Conservation (phyloP, 2,797 vertebrate species). For the Sebastes reedi region DNA sequence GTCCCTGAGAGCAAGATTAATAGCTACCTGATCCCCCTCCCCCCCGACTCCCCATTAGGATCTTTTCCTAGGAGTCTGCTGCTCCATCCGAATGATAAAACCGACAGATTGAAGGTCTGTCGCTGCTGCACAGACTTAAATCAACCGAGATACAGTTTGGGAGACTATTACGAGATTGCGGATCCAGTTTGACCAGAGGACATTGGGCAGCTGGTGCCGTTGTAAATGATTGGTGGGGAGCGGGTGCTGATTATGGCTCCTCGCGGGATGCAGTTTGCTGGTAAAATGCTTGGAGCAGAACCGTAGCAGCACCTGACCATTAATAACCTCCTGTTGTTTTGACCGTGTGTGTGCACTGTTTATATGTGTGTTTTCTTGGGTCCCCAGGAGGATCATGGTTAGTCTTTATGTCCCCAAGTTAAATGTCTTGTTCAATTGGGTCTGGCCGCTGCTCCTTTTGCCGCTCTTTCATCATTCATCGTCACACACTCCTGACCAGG, state of each 20-base stretch:
- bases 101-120: constrained; percentile 61
- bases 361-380: constrained; percentile 50
- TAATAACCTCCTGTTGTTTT: constrained; percentile 73
- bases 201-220: constrained; percentile 60
- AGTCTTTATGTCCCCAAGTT: constrained; percentile 48
- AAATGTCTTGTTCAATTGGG: constrained; percentile 51
- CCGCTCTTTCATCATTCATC: constrained; percentile 27
- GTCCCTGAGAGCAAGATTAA: constrained; percentile 68
- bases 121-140: constrained; percentile 55
- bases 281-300: constrained; percentile 60
- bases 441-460: not conserved
- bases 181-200: constrained; percentile 66
- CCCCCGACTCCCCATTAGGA: constrained; percentile 34
- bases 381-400: constrained; percentile 46
- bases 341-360: constrained; percentile 18
- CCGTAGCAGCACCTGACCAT: constrained; percentile 56
- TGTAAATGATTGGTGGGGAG: constrained; percentile 64
- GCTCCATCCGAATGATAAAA: constrained; percentile 61
- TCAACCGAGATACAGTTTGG: constrained; percentile 53
- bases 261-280: constrained; percentile 59
- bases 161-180: constrained; percentile 61
- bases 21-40: constrained; percentile 32
- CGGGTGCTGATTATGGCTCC: constrained; percentile 60
- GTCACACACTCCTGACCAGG: constrained; percentile 7
- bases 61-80: constrained; percentile 29